Conservation (phyloP, 2,888 invertebrate genomes). For the Drosophila nr. fundita region DNA sequence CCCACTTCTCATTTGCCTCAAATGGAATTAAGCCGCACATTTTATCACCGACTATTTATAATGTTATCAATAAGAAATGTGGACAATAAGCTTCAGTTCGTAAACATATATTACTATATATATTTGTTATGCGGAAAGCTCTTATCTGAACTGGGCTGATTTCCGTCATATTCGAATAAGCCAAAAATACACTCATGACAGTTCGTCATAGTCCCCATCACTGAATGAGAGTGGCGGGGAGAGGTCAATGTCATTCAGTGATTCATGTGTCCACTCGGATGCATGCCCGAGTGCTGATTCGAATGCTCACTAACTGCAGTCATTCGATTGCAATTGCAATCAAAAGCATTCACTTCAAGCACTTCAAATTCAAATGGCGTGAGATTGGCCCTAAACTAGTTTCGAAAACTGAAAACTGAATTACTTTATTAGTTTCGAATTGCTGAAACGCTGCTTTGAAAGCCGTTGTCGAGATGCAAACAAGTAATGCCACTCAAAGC, state of each 20-base stretch:
- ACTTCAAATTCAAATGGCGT: slow-evolving; percentile 26
- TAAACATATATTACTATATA: slow-evolving; percentile 18
- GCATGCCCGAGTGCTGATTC: slow-evolving; percentile 32
- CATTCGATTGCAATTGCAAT: slow-evolving; percentile 19
- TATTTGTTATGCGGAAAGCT: slow-evolving; percentile 2
- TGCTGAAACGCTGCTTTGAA: slow-evolving; percentile 2
- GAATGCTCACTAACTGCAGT: slow-evolving; percentile 21
- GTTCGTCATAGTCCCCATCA: slow-evolving; percentile 21
- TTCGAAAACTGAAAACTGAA: slow-evolving; percentile 19
- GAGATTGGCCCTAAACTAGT: slow-evolving; percentile 38
- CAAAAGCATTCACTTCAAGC: slow-evolving; percentile 24
- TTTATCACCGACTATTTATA: neutral
- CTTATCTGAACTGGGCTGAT: slow-evolving; percentile 38
- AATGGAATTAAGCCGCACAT: slow-evolving; percentile 1
- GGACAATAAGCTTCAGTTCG: slow-evolving; percentile 5
- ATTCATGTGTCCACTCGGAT: slow-evolving; percentile 35
- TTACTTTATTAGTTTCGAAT: slow-evolving; percentile 25
- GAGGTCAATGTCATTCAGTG: slow-evolving; percentile 27
- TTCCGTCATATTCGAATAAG: slow-evolving; percentile 11
- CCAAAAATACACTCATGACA: slow-evolving; percentile 9
- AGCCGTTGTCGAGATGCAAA: neutral
- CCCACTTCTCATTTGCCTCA: neutral
- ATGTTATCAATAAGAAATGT: slow-evolving; percentile 13
- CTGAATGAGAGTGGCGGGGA: neutral
- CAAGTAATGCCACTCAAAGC: neutral